A percentile compares a stretch with the other conserved stretches of the same genome.
These are phyloP conservation scores for Hypsopygia costalis DNA, from an alignment of 2,888 invertebrate genomes.

Conservation along the genomic window DNA sequence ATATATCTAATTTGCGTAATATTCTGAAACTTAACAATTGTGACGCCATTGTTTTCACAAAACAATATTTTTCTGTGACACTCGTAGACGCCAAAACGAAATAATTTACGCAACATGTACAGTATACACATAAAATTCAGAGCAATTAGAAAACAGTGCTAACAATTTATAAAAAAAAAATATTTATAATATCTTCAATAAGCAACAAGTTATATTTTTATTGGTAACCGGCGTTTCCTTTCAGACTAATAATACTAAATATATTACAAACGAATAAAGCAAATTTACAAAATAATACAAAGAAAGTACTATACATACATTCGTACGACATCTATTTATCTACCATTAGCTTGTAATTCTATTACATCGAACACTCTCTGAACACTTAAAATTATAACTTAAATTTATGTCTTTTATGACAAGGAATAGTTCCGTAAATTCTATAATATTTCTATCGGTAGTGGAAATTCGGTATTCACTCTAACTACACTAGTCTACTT, in stretches of 20 bases:
- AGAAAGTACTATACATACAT: slow-evolving; percentile 55
- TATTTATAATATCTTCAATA: slow-evolving; percentile 76
- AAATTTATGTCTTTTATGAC: slow-evolving; percentile 51
- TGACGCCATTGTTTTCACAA: slow-evolving; percentile 20
- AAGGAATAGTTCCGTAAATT: slow-evolving; percentile 49
- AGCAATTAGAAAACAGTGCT: slow-evolving; percentile 64
- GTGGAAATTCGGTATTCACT: slow-evolving; percentile 67
- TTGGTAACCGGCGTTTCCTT: slow-evolving; percentile 80
- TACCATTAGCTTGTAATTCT: slow-evolving; percentile 44
- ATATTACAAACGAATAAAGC: slow-evolving; percentile 69
- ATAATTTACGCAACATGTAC: slow-evolving; percentile 67
- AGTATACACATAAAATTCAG: slow-evolving; percentile 52
- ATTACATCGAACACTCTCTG: slow-evolving; percentile 71
- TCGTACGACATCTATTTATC: slow-evolving; percentile 42
- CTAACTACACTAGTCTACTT: slow-evolving; percentile 43
- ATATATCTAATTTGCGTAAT: slow-evolving; percentile 59
- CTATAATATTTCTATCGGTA: slow-evolving; percentile 60
- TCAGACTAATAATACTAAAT: slow-evolving; percentile 79
- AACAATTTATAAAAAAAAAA: slow-evolving; percentile 63
- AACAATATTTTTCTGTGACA: slow-evolving; percentile 19
- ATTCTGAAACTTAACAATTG: slow-evolving; percentile 72
- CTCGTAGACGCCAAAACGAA: slow-evolving; percentile 45
- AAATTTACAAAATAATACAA: slow-evolving; percentile 68
- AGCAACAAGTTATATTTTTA: slow-evolving; percentile 79
- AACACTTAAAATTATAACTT: slow-evolving; percentile 54